phyloP scores from a whole-genome alignment of 2,888 invertebrate species.

The Erebia palarica region DNA sequence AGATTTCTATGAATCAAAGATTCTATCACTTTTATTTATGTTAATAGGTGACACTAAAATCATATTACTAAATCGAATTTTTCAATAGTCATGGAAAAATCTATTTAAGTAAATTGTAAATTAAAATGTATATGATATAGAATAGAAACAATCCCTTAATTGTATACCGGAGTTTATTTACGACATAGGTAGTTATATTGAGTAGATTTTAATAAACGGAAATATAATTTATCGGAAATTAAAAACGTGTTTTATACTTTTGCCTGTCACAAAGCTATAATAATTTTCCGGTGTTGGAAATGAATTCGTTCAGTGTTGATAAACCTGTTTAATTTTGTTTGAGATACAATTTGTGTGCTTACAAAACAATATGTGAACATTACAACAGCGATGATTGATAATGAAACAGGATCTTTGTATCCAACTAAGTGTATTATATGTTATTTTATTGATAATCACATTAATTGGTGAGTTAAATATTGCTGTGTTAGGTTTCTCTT shows the following conservation, averaged over 20 bases:
- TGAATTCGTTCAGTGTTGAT: constrained; percentile 7
- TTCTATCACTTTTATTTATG: background rate
- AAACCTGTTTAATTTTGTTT: background rate
- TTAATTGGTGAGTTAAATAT: constrained; percentile 28
- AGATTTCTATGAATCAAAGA: constrained; percentile 6
- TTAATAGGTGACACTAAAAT: background rate
- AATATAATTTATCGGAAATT: constrained; percentile 38
- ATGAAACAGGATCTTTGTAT: constrained; percentile 29
- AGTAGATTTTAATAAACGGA: constrained; percentile 30
- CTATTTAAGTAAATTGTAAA: constrained; percentile 1
- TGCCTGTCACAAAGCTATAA: constrained; percentile 14
- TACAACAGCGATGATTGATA: constrained; percentile 14
- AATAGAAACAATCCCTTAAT: background rate
- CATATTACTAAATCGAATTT: background rate
- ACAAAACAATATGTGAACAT: constrained; percentile 18
- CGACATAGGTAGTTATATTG: constrained; percentile 19
- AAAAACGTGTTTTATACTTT: constrained; percentile 27
- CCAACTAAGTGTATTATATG: constrained; percentile 18
- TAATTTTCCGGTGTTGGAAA: constrained; percentile 39
- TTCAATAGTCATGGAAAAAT: constrained; percentile 10
- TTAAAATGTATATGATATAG: background rate
- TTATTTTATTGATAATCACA: constrained; percentile 26
- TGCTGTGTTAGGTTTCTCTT: background rate
- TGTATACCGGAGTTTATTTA: constrained; percentile 29
- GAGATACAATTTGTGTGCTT: constrained; percentile 15